Conservation (phyloP, 2,113 vertebrate species). For the Pterocles burchelli region DNA sequence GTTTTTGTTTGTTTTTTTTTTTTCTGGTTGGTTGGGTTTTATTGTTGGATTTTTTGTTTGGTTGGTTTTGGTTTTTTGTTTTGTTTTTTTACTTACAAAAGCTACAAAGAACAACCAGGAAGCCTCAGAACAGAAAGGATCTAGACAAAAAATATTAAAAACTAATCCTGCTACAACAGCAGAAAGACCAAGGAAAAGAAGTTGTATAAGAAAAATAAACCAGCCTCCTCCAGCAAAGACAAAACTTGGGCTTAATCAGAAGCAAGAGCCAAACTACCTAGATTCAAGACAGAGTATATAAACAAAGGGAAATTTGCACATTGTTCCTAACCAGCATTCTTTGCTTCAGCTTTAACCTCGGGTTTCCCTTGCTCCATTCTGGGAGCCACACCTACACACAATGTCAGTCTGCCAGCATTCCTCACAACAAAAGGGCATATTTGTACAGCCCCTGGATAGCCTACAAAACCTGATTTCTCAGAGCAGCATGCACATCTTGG, state of each 20-base stretch:
- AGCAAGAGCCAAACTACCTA: not conserved
- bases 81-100: not conserved
- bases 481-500: not conserved
- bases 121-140: not conserved
- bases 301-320: not conserved
- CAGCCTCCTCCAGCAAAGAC: not conserved
- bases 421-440: not conserved
- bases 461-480: not conserved
- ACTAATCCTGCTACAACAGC: not conserved
- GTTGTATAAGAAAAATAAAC: not conserved
- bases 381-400: fast-evolving
- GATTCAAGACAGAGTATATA: not conserved
- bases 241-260: not conserved
- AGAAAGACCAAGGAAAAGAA: not conserved
- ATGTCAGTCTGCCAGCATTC: not conserved
- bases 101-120: not conserved
- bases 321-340: not conserved
- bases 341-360: not conserved
- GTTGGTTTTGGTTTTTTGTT: not conserved
- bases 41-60: not conserved
- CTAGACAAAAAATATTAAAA: not conserved
- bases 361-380: not conserved
- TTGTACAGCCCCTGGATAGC: not conserved
- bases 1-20: not conserved
- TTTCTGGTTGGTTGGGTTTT: no score